A percentile compares a stretch with the other conserved stretches of the same genome.
These are phyloP conservation scores for Atractosteus spatula DNA, from an alignment of 2,113 vertebrate genomes.

Conservation along the genomic window DNA sequence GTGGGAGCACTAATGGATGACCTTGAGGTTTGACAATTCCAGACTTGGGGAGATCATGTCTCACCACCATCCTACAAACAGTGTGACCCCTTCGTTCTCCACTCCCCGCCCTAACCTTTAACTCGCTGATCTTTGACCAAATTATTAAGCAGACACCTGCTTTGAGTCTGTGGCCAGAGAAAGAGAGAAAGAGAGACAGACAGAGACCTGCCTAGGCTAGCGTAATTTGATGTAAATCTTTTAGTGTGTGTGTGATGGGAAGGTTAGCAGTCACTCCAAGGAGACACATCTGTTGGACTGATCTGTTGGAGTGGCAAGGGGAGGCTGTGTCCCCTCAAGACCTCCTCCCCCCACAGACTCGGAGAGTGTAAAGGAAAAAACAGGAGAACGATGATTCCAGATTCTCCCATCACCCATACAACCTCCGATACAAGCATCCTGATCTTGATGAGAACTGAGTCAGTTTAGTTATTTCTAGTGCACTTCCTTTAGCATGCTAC, in stretches of 20 bases:
- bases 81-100: slow-evolving; percentile 83
- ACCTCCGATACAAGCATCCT: not conserved
- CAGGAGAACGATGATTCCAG: not conserved
- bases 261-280: slow-evolving; percentile 52
- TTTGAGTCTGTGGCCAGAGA: slow-evolving; percentile 77
- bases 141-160: slow-evolving; percentile 98
- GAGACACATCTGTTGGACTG: slow-evolving; percentile 70
- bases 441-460: not conserved
- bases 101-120: slow-evolving; percentile 87
- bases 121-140: slow-evolving; percentile 97
- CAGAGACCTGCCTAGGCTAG: slow-evolving; percentile 60
- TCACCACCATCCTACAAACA: slow-evolving; percentile 81
- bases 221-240: slow-evolving; percentile 83
- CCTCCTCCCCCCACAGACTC: no score
- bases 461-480: no score
- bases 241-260: slow-evolving; percentile 54
- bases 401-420: not conserved
- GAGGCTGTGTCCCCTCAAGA: not conserved
- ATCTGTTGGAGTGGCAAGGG: no score
- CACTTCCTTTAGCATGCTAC: no score
- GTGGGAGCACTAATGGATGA: slow-evolving; percentile 98
- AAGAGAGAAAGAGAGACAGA: slow-evolving; percentile 20
- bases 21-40: slow-evolving; percentile 89
- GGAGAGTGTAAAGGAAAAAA: not conserved
- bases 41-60: slow-evolving; percentile 96